phyloP scores from a whole-genome alignment of 2,113 vertebrate species.

The Cephalophus harveyi region DNA sequence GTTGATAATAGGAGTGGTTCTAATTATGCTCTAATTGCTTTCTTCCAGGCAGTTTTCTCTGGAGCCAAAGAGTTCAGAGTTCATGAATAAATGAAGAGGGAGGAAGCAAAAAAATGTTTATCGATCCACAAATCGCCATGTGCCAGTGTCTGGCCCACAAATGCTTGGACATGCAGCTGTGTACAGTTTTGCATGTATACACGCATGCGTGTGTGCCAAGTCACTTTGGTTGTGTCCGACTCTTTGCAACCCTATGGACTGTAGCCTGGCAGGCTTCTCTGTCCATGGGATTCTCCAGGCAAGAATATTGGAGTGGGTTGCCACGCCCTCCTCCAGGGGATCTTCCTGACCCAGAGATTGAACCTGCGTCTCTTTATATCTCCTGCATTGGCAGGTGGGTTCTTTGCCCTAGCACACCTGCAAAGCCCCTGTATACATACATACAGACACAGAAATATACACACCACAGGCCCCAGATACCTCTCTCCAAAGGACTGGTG shows the following conservation, averaged over 20 bases:
- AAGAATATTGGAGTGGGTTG: neutral
- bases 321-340: neutral
- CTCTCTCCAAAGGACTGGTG: neutral
- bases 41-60: constrained; percentile 67
- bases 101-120: constrained; percentile 43
- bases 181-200: neutral
- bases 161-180: neutral
- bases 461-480: neutral
- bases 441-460: neutral
- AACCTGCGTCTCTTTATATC: neutral
- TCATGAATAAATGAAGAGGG: constrained; percentile 30
- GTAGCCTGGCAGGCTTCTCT: neutral
- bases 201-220: neutral
- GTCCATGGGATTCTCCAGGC: neutral
- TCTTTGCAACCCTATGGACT: neutral
- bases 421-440: neutral
- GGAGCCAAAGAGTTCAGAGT: constrained; percentile 65
- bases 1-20: constrained; percentile 58
- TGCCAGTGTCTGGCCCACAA: constrained; percentile 38
- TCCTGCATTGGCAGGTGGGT: neutral
- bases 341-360: neutral
- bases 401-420: neutral
- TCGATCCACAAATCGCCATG: constrained; percentile 45
- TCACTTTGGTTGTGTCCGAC: neutral
- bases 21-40: constrained; percentile 74